Conservation (phyloP, 2,888 invertebrate species). For the Ochropleura leucogaster region DNA sequence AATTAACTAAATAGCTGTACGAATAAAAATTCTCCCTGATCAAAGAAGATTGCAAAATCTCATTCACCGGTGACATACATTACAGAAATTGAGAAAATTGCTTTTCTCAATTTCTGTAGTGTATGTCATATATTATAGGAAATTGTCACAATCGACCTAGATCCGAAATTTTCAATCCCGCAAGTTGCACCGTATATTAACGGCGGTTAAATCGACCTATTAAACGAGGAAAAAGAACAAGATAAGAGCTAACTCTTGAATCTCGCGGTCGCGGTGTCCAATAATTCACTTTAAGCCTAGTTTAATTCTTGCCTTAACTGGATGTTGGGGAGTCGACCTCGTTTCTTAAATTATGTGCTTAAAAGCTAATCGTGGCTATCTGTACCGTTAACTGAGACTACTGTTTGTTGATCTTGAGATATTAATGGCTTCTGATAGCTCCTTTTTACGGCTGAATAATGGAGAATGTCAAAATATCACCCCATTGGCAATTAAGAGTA, state of each 20-base stretch:
- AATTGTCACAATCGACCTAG: constrained; percentile 21
- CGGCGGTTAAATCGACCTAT: constrained; percentile 52
- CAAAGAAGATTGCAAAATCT: constrained; percentile 28
- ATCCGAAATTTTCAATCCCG: constrained; percentile 25
- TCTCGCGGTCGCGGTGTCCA: constrained; percentile 63
- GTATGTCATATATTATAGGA: constrained; percentile 21
- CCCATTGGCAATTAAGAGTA: not conserved
- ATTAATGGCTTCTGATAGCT: constrained; percentile 33
- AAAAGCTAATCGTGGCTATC: constrained; percentile 62
- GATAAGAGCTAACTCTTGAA: constrained; percentile 58
- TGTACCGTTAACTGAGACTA: constrained; percentile 49
- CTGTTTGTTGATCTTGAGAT: constrained; percentile 54
- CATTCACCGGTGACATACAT: constrained; percentile 12
- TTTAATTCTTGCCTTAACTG: constrained; percentile 66
- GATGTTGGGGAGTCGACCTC: constrained; percentile 59
- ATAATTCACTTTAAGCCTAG: constrained; percentile 66
- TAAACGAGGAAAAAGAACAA: constrained; percentile 62
- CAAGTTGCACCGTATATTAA: constrained; percentile 48
- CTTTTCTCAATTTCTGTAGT: too few relatives aligned
- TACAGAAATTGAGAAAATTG: constrained; percentile 51
- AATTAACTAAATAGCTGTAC: constrained; percentile 17
- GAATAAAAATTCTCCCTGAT: constrained; percentile 33
- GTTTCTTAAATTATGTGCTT: constrained; percentile 67
- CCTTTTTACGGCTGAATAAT: not conserved
- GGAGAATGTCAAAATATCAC: not conserved